Percentiles rank a stretch among this genome's conserved stretches.
Evolutionary conservation across 2,797 vertebrate genomes (phyloP).

Genomic region (Psittacula derbiana): DNA sequence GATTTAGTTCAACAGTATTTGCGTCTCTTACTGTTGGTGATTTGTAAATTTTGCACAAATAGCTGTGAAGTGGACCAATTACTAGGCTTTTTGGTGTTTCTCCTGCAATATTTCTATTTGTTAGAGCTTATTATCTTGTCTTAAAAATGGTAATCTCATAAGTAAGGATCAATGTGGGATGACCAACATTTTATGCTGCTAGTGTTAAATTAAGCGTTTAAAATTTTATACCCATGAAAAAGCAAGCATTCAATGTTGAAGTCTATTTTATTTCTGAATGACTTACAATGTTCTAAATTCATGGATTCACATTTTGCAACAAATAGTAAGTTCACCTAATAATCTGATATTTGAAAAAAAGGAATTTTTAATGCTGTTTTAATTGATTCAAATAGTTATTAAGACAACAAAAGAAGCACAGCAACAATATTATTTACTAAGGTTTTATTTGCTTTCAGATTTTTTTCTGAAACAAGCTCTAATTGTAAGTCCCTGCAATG

Average conservation of each 20-base stretch:
- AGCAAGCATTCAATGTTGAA: background rate
- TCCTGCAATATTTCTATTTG: background rate
- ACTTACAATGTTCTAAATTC: background rate
- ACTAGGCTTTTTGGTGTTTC: background rate
- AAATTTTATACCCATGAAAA: background rate
- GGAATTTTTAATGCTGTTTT: background rate
- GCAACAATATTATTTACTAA: background rate
- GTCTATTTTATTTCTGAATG: background rate
- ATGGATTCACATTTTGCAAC: background rate
- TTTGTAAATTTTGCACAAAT: background rate
- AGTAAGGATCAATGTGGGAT: background rate
- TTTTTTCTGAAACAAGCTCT: background rate
- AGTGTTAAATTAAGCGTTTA: background rate
- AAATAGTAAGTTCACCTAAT: background rate
- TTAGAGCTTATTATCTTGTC: background rate
- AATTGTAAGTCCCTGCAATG: background rate
- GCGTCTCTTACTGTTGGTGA: background rate
- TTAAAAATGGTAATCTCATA: background rate
- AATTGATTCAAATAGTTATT: background rate
- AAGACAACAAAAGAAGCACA: background rate
- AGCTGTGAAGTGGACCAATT: background rate
- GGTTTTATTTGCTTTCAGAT: background rate
- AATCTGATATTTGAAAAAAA: background rate
- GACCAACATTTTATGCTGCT: background rate
- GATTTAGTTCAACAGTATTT: background rate